Evolutionary conservation across 2,113 vertebrate species (phyloP), one percentile per base, ranked within the genome.

Genomic region (Thryonomys swinderianus): DNA sequence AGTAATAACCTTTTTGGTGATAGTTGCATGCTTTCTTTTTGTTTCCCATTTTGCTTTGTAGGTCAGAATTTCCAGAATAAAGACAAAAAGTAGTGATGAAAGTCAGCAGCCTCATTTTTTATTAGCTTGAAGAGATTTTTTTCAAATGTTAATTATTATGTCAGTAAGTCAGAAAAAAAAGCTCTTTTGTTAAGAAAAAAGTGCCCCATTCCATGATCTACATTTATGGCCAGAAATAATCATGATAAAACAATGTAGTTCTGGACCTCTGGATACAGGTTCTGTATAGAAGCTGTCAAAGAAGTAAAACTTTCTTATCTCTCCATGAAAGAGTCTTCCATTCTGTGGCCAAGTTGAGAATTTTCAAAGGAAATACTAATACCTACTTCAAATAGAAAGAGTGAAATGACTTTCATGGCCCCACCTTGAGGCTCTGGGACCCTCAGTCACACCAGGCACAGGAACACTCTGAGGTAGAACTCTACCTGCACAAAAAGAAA

Each of bases 141-240:
- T 59, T 86, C 23, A 45, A 71, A 23, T 87, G 18, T 84, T 66
- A 91, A 32, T 59, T 71, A 83, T 90, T 81, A 55, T 53, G 1
- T 73, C 83, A 14, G n/a, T 85, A 51, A 51, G 40, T 32, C 71
- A 25, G 16, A 88, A 81, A 88, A 21, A 69, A 13, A 67, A 67
- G 81, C 55, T 53, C 23, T 79, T 27, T 16, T 37, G 12, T 59
- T 40, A 78, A 78, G 71, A 11, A 88, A 55, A 62, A 59, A 37
- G 32, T 80, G 21, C 83, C 7, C 34, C 20, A 30, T 34, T 57
- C 23, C 45, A 9, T 79, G 78, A 61, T 34, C 32, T 82, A 66
- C 11, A 80, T 85, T 93, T 95, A 8, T 42, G n/a, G 59, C 59
- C 40, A 71, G 73, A 88, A 53, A 85, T 94, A 32, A 85, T 11